Evolutionary conservation across 2,113 vertebrate species (phyloP).

Genomic region (Sarotherodon lohbergeri): DNA sequence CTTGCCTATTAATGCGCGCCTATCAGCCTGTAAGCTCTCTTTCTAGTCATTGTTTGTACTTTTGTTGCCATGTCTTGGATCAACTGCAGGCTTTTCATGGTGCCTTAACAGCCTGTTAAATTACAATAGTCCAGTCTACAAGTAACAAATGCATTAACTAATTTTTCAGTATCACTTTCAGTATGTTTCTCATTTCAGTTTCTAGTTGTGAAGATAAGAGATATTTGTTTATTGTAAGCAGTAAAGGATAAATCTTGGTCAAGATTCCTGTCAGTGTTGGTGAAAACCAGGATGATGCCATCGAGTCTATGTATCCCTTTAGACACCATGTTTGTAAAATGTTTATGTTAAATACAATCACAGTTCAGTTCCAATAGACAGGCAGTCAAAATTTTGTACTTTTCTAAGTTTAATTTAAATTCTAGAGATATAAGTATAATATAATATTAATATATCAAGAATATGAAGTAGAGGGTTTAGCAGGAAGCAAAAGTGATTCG

Average conservation of each 20-base stretch:
- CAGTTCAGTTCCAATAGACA: not conserved
- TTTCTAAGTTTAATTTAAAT: not conserved
- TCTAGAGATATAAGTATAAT: not conserved
- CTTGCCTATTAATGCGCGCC: not conserved
- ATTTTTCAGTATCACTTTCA: not conserved
- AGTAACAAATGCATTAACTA: not conserved
- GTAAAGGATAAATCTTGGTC: not conserved
- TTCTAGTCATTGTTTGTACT: not conserved
- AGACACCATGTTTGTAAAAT: not conserved
- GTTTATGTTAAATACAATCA: not conserved
- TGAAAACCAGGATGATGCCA: not conserved
- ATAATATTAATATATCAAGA: not conserved
- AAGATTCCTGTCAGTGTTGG: not conserved
- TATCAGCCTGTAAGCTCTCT: not conserved
- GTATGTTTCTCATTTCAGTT: not conserved
- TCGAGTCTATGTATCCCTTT: not conserved
- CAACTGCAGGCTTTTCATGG: not conserved
- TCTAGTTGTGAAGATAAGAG: not conserved
- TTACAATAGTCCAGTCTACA: not conserved
- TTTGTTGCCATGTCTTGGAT: not conserved
- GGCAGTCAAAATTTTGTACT: not conserved
- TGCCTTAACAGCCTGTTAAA: not conserved
- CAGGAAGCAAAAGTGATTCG: slow-evolving; percentile 10
- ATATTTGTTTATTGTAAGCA: not conserved
- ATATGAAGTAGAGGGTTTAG: not conserved